These are phyloP conservation scores for Gadus chalcogrammus DNA, from an alignment of 2,113 vertebrate genomes.

Conservation along the genomic window DNA sequence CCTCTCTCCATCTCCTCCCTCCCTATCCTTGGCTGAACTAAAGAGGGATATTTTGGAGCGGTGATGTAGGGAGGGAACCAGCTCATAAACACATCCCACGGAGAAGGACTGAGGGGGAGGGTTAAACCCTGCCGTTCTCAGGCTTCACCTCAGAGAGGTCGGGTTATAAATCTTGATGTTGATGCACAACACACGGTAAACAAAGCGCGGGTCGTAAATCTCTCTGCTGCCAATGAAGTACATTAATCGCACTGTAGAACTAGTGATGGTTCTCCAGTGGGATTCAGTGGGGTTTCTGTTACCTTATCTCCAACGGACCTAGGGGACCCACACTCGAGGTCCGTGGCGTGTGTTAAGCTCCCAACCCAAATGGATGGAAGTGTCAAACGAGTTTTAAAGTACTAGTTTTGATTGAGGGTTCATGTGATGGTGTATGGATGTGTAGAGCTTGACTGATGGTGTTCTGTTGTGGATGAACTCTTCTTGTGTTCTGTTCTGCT, in stretches of 20 bases:
- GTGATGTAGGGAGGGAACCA: constrained; percentile 4
- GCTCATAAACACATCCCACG: constrained; percentile 24
- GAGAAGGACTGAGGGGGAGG: background rate
- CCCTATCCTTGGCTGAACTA: constrained; percentile 13
- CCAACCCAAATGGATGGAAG: background rate
- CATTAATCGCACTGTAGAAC: too few relatives aligned
- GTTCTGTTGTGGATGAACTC: background rate
- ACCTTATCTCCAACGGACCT: too few relatives aligned
- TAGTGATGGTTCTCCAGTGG: too few relatives aligned
- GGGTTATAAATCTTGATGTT: too few relatives aligned
- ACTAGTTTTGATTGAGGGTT: background rate
- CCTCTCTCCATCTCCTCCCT: background rate
- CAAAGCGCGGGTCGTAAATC: too few relatives aligned
- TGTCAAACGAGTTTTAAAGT: too few relatives aligned
- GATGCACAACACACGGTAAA: too few relatives aligned
- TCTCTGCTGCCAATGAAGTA: too few relatives aligned
- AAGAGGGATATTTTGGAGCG: background rate
- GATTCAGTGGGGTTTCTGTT: too few relatives aligned
- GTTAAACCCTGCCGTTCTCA: background rate
- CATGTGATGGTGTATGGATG: background rate
- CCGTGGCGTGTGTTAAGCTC: too few relatives aligned
- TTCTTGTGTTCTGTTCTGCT: background rate
- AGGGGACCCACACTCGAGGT: too few relatives aligned
- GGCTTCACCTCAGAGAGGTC: background rate
- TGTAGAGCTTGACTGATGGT: background rate